phyloP scores from a whole-genome alignment of 2,888 invertebrate species.

The Apomyelois bistriatella region DNA sequence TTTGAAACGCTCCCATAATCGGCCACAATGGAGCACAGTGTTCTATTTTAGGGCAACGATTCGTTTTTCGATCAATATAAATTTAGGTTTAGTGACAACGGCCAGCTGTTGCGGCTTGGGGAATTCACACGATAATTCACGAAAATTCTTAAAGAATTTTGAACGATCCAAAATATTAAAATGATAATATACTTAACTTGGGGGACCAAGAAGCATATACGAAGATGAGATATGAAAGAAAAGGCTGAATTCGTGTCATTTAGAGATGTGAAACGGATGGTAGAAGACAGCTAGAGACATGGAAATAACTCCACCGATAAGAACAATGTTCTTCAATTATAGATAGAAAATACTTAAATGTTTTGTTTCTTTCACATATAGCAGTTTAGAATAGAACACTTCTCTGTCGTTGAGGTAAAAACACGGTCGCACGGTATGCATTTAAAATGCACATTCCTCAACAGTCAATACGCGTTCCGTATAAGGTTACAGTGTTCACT shows the following conservation, averaged over 20 bases:
- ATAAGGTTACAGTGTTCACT: background rate
- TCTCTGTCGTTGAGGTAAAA: background rate
- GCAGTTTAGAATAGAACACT: background rate
- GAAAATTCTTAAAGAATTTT: no score
- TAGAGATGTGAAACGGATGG: no score
- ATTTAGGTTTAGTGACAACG: background rate
- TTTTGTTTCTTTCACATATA: no score
- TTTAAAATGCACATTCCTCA: conserved; percentile 6
- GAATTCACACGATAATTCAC: background rate
- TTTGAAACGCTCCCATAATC: conserved; percentile 4
- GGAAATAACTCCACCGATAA: no score
- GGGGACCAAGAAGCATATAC: no score
- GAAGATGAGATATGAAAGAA: no score
- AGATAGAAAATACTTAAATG: no score
- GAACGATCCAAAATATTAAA: background rate
- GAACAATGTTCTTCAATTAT: background rate
- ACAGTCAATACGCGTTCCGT: background rate
- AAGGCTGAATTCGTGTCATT: no score
- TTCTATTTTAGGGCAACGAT: conserved; percentile 5
- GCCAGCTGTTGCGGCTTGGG: background rate
- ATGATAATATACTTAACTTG: background rate
- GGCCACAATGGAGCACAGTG: conserved; percentile 7
- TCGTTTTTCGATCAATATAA: conserved; percentile 6
- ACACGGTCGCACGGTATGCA: background rate
- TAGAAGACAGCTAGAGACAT: no score